Conservation (phyloP, 2,888 invertebrate genomes). For the Formica aserva region DNA sequence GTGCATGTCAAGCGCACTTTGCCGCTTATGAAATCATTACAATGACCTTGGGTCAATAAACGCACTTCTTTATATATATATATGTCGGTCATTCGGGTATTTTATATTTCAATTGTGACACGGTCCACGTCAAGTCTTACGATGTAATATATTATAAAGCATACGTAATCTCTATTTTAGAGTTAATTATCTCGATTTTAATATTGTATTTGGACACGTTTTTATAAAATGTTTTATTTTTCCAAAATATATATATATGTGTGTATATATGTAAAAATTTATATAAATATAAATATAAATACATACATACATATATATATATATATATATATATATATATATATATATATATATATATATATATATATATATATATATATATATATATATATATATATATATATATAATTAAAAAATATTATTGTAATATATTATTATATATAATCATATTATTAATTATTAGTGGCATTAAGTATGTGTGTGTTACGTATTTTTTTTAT, state of each 20-base stretch:
- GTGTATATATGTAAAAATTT: too few species aligned
- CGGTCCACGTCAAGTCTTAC: background rate
- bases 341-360: too few species aligned
- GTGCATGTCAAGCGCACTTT: conserved; percentile 33
- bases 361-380: background rate
- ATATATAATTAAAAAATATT: too few species aligned
- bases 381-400: too few species aligned
- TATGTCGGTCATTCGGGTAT: conserved; percentile 25
- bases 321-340: too few species aligned
- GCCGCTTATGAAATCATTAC: conserved; percentile 37
- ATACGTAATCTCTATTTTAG: background rate
- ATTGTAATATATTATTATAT: too few species aligned
- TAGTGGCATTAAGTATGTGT: too few species aligned
- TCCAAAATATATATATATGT: background rate
- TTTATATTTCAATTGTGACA: conserved; percentile 17
- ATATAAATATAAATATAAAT: too few species aligned
- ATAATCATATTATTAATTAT: too few species aligned
- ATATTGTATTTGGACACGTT: background rate
- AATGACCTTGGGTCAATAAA: conserved; percentile 51
- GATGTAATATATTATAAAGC: background rate
- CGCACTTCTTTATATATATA: conserved; percentile 19
- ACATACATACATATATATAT: too few species aligned
- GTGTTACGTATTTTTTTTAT: background rate
- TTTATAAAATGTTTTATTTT: background rate
- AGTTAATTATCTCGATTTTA: background rate